Evolutionary conservation across 1,140 invertebrate species (phyloP).

Genomic region (Euura saliciscinereae): DNA sequence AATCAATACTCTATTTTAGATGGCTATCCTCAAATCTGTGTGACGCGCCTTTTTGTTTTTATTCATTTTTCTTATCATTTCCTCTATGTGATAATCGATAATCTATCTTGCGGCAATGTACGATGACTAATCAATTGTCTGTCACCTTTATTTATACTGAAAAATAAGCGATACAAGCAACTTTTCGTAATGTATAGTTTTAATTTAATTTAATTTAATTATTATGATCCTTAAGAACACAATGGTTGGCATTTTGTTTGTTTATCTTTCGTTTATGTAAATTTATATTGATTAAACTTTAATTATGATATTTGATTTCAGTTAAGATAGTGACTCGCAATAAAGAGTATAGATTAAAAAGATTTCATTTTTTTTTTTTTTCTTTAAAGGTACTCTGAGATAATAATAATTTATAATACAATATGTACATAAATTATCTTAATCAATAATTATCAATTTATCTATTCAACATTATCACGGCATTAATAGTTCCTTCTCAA

Average conservation of each 20-base stretch:
- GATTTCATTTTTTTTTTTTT: conserved; percentile 28
- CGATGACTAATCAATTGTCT: too few species aligned
- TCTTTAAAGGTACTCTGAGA: conserved; percentile 40
- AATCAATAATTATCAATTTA: conserved; percentile 51
- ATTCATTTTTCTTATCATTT: conserved; percentile 16
- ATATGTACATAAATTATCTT: conserved; percentile 55
- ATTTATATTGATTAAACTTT: conserved; percentile 12
- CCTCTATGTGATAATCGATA: not conserved
- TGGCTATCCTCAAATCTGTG: not conserved
- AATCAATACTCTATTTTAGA: not conserved
- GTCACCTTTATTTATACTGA: not conserved
- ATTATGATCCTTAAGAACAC: conserved; percentile 52
- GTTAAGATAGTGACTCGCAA: conserved; percentile 35
- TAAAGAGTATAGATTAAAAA: conserved; percentile 30
- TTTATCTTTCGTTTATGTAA: conserved; percentile 30
- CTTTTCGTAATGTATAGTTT: not conserved
- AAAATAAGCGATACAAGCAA: conserved; percentile 6
- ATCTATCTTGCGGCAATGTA: too few species aligned
- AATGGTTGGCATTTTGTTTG: conserved; percentile 48
- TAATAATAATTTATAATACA: conserved; percentile 52
- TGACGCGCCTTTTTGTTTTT: conserved; percentile 17
- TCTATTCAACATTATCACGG: conserved; percentile 37
- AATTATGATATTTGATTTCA: conserved; percentile 28
- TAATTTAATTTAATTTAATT: conserved; percentile 23
- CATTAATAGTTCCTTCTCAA: conserved; percentile 31